A percentile compares a stretch with the other conserved stretches of the same genome.
These are phyloP conservation scores for Coregonus suidteri DNA, from an alignment of 2,797 vertebrate genomes.

Conservation along the genomic window DNA sequence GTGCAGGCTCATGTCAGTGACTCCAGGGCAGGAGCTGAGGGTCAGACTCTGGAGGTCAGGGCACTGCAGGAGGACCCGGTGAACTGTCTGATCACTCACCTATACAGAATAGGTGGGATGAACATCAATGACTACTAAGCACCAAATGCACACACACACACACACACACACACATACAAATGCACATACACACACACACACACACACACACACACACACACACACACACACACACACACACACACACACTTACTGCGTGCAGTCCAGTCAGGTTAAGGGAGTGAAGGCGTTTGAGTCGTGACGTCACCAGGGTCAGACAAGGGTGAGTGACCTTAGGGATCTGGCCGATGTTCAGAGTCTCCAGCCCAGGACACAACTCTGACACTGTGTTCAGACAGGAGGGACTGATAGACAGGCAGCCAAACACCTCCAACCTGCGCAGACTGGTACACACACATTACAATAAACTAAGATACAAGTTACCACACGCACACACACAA, in stretches of 20 bases:
- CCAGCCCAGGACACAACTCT: conserved; percentile 48
- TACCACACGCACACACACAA: conserved; percentile 3
- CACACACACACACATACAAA: background rate
- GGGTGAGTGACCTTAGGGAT: conserved; percentile 59
- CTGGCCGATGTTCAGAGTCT: conserved; percentile 60
- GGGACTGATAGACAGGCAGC: conserved; percentile 63
- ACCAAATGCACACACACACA: background rate
- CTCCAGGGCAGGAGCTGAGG: conserved; percentile 66
- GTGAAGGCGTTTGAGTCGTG: conserved; percentile 62
- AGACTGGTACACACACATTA: conserved; percentile 50
- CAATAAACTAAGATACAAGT: conserved; percentile 5
- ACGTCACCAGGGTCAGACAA: conserved; percentile 57
- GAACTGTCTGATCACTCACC: conserved; percentile 55
- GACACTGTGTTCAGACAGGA: conserved; percentile 51
- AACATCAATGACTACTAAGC: background rate
- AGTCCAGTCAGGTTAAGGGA: conserved; percentile 68
- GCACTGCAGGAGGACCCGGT: conserved; percentile 58
- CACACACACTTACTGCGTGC: conserved; percentile 42
- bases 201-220: conserved; percentile 7
- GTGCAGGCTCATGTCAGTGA: conserved; percentile 64
- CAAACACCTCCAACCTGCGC: conserved; percentile 70
- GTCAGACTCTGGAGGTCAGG: conserved; percentile 55
- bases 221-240: background rate
- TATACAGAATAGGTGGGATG: conserved; percentile 34
- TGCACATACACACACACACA: background rate